Percentiles rank a stretch among this genome's conserved stretches.
phyloP scores from a whole-genome alignment of 2,797 vertebrate species.

The Onychomys arenicola region DNA sequence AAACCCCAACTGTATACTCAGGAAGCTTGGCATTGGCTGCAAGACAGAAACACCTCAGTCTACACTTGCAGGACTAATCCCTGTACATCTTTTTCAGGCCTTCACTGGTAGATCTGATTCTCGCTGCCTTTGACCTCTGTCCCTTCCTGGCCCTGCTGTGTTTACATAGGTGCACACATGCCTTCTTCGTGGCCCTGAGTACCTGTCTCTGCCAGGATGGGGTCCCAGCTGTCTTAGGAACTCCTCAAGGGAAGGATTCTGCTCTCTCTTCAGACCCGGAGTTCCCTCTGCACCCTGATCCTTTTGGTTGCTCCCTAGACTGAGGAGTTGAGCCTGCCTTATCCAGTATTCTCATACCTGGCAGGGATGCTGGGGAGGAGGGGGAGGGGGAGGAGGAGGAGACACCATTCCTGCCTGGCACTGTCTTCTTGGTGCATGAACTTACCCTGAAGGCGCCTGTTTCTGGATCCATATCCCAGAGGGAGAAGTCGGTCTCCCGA shows the following conservation, averaged over 20 bases:
- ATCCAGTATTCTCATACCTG: neutral
- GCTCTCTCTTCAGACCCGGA: neutral
- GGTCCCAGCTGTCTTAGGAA: neutral
- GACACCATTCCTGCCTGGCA: neutral
- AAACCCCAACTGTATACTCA: neutral
- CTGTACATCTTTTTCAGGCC: neutral
- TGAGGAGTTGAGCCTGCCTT: neutral
- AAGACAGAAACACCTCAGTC: neutral
- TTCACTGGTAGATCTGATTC: conserved; percentile 11
- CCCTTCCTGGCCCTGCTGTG: neutral
- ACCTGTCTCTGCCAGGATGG: neutral
- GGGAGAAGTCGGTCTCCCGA: conserved; percentile 94
- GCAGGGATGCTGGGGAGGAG: neutral
- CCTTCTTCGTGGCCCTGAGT: neutral
- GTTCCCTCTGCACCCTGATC: neutral
- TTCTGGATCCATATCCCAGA: conserved; percentile 94
- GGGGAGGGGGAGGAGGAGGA: neutral
- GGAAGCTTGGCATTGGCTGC: neutral
- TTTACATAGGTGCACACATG: neutral
- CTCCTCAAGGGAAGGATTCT: neutral
- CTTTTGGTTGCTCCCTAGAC: neutral
- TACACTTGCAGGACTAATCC: neutral
- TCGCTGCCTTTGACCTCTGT: neutral
- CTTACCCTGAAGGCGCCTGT: conserved; percentile 92
- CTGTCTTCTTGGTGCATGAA: neutral